These are phyloP conservation scores for Pomacea canaliculata DNA, from an alignment of 2,888 invertebrate genomes.

Conservation along the genomic window DNA sequence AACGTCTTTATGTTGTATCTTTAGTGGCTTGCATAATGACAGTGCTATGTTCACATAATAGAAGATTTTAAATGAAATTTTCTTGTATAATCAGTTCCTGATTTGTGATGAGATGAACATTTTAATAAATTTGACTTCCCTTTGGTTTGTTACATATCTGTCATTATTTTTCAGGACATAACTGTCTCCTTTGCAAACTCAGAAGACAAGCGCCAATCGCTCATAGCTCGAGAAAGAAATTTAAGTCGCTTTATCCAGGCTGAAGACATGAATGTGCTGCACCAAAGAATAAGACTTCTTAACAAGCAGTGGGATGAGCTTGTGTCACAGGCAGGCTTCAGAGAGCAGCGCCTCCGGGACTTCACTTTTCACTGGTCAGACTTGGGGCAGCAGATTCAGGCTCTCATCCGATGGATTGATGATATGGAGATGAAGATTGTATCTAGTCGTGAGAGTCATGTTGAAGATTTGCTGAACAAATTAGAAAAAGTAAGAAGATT, in stretches of 20 bases:
- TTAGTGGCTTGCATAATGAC: too few relatives aligned
- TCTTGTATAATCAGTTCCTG: too few relatives aligned
- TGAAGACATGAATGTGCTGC: conserved; percentile 64
- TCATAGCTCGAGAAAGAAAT: conserved; percentile 51
- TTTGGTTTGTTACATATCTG: neutral
- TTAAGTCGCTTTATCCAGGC: conserved; percentile 53
- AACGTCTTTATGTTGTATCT: too few relatives aligned
- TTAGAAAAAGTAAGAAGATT: conserved; percentile 57
- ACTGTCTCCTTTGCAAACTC: conserved; percentile 52
- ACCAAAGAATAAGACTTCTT: conserved; percentile 62
- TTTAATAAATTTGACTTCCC: neutral
- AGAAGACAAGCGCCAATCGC: conserved; percentile 52
- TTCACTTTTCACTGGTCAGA: conserved; percentile 47
- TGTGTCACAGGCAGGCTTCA: conserved; percentile 52
- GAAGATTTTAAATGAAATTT: too few relatives aligned
- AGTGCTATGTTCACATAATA: too few relatives aligned
- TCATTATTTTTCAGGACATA: conserved; percentile 54
- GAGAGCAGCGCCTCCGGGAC: conserved; percentile 54
- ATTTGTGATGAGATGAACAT: neutral
- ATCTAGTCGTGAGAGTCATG: conserved; percentile 57
- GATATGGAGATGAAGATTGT: conserved; percentile 58
- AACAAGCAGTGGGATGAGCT: conserved; percentile 68
- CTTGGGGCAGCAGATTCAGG: conserved; percentile 40
- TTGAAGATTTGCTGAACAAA: conserved; percentile 64
- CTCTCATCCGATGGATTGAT: conserved; percentile 58